Evolutionary conservation across 2,113 vertebrate species (phyloP), one percentile per base, ranked within the genome.

Genomic region (Ondatra zibethicus): DNA sequence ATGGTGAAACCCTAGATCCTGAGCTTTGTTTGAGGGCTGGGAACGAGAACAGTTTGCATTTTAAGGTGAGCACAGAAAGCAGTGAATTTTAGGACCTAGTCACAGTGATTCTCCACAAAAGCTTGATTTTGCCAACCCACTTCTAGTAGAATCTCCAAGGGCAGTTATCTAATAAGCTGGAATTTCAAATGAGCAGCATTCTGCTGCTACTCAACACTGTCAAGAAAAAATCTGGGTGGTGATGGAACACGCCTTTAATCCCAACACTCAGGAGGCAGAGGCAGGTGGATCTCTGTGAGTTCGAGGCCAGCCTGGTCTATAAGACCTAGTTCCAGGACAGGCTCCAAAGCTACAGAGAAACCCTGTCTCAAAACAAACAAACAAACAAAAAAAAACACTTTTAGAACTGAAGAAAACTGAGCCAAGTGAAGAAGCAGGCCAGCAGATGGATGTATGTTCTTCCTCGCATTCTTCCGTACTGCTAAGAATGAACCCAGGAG

Each of bases 81-180:
- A 58, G 66, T 65, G 96, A 73, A 89, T 89, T 78, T 93, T 21
- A 87, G 70, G 55, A n/a, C 33, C 42, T 7, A 91, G 27, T 52
- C 36, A 47, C 45, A 47, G 73, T 92, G 78, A 47, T 70, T 93
- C 89, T 91, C 14, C 42, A 55, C 66, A 91, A 77, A 94, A 17
- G 13, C 23, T 47, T 42, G 58, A 47, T 55, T 73, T 50, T 31
- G 31, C 84, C 76, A 92, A 52, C 50, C 23, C 39, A n/a, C 65
- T 91, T 78, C 29, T 61, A 66, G 2, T 0, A 75, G 73, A 94
- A 27, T 12, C 76, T 86, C 63, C 66, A 29, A 55, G 42, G 47
- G 72, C 66, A 78, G 70, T 63, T 82, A 55, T 27, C 86, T 72
- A 78, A 82, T 65, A 89, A 88, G 82, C 29, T 63, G 0, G 16